These are phyloP conservation scores for Oncorhynchus masou DNA, from an alignment of 2,113 vertebrate genomes.

Conservation along the genomic window DNA sequence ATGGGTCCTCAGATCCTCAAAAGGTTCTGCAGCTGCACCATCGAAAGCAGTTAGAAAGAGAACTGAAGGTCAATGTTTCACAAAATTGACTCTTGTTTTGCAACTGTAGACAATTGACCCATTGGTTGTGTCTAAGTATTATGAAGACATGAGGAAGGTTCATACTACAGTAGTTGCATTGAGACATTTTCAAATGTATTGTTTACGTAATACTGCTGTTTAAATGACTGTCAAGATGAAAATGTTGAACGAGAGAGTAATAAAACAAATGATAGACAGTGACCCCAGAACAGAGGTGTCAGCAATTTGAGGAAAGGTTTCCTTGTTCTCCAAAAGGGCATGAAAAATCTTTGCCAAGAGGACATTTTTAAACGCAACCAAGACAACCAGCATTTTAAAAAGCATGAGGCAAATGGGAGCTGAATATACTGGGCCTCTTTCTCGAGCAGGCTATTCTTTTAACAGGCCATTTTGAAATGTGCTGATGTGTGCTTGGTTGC, in stretches of 20 bases:
- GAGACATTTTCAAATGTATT: neutral
- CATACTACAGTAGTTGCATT: too few relatives aligned
- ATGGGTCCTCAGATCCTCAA: too few relatives aligned
- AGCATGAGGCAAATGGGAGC: neutral
- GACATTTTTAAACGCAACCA: constrained; percentile 35
- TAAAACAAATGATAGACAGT: neutral
- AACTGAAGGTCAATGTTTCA: neutral
- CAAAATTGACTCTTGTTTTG: too few relatives aligned
- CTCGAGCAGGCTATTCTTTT: neutral
- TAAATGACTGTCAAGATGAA: neutral
- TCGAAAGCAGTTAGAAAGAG: neutral
- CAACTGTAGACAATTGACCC: too few relatives aligned
- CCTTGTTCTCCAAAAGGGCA: neutral
- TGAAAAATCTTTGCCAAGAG: constrained; percentile 24
- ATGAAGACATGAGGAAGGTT: too few relatives aligned
- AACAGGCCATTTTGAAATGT: constrained; percentile 4
- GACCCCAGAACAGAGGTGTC: neutral
- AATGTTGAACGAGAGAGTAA: neutral
- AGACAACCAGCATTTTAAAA: constrained; percentile 35
- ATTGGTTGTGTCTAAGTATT: too few relatives aligned
- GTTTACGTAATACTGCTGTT: neutral
- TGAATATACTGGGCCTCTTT: neutral
- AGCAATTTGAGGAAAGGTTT: neutral
- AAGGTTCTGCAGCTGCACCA: too few relatives aligned
- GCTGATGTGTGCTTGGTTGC: neutral